Evolutionary conservation across 2,797 vertebrate genomes (phyloP).

Genomic region (Glyptemys insculpta): DNA sequence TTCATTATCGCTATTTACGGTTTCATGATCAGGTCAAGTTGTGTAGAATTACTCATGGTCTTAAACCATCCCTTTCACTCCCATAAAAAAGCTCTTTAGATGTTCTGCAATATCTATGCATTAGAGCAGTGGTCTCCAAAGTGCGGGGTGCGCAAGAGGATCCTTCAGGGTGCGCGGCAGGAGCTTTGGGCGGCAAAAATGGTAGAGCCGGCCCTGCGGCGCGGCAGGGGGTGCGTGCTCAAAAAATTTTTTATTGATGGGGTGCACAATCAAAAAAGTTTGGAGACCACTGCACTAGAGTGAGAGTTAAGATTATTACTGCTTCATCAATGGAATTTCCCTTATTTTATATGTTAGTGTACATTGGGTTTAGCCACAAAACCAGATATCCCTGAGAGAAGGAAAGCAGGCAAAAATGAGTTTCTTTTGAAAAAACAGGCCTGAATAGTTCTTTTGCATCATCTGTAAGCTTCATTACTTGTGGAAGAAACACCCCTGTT

Average conservation of each 20-base stretch:
- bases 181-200: too few species aligned
- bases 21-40: not conserved
- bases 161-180: too few species aligned
- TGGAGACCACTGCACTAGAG: not conserved
- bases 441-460: not conserved
- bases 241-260: too few species aligned
- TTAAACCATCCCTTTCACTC: not conserved
- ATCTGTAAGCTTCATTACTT: not conserved
- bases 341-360: not conserved
- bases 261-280: too few species aligned
- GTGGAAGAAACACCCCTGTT: constrained; percentile 12
- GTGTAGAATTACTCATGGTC: not conserved
- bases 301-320: not conserved
- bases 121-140: not conserved
- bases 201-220: too few species aligned
- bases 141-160: too few species aligned
- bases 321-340: not conserved
- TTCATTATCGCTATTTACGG: not conserved
- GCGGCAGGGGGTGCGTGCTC: too few species aligned
- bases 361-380: not conserved
- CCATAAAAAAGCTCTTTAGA: not conserved
- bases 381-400: not conserved
- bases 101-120: not conserved
- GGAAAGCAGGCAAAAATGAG: not conserved
- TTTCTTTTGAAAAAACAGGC: not conserved